phyloP scores from a whole-genome alignment of 2,113 vertebrate genomes.

The Pteronura brasiliensis region DNA sequence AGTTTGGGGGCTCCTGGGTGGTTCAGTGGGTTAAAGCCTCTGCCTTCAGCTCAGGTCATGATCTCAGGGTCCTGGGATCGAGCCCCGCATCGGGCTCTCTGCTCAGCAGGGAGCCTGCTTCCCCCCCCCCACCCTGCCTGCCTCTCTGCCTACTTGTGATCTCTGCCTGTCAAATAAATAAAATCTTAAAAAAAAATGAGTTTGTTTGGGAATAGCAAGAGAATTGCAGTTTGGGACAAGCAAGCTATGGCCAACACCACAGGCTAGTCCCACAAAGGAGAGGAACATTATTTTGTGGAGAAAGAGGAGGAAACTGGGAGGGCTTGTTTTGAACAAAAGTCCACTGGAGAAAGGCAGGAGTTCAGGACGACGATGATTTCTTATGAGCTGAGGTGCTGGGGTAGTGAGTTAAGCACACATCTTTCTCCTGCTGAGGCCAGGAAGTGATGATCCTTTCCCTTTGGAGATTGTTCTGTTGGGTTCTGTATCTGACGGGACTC shows the following conservation, averaged over 20 bases:
- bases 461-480: not conserved
- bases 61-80: no score
- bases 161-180: no score
- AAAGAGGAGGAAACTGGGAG: not conserved
- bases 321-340: not conserved
- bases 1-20: not conserved
- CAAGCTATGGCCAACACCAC: not conserved
- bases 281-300: not conserved
- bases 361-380: not conserved
- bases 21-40: no score
- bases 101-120: no score
- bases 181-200: not conserved
- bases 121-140: no score
- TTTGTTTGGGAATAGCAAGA: not conserved
- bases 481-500: not conserved
- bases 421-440: not conserved
- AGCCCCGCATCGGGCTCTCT: no score
- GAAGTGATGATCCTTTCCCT: not conserved
- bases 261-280: not conserved
- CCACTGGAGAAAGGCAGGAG: not conserved
- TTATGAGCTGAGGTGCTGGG: not conserved
- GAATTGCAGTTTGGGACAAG: not conserved
- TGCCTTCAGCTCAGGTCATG: no score
- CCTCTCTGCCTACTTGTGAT: no score
- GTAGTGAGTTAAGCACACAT: not conserved